These are phyloP conservation scores for Phalacrocorax aristotelis DNA, from an alignment of 2,113 vertebrate genomes.

Conservation along the genomic window DNA sequence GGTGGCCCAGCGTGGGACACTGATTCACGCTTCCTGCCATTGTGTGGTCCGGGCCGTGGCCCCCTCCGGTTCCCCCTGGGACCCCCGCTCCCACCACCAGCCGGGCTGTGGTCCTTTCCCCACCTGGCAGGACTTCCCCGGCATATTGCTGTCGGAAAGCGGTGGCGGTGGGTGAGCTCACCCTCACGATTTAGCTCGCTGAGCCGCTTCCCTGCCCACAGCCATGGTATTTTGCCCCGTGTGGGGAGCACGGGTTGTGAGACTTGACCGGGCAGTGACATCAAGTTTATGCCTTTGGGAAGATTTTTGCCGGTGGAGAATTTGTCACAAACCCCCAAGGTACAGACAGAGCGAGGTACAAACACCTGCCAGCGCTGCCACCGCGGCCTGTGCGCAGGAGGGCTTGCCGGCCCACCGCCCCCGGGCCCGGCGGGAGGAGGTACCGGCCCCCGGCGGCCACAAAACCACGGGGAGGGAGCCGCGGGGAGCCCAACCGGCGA, in stretches of 20 bases:
- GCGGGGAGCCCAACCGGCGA: no score
- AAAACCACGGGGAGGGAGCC: no score
- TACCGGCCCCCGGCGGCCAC: no score
- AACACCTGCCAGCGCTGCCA: no score
- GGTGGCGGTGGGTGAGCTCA: neutral
- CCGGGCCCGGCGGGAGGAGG: no score
- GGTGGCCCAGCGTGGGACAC: rapidly evolving
- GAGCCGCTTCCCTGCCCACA: neutral
- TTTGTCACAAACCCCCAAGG: no score
- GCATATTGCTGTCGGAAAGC: neutral
- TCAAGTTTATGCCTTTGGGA: neutral
- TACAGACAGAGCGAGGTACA: no score
- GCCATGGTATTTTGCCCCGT: no score
- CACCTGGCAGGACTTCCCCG: neutral
- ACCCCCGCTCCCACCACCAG: neutral
- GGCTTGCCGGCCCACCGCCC: no score
- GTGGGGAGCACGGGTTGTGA: no score
- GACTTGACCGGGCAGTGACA: no score
- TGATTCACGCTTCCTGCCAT: neutral
- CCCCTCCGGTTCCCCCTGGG: neutral
- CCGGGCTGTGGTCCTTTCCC: neutral
- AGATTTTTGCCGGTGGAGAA: neutral
- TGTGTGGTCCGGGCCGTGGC: rapidly evolving
- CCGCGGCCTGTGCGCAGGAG: neutral
- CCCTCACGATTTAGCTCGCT: neutral